Evolutionary conservation across 2,797 vertebrate genomes (phyloP).

Genomic region (Nasua narica): DNA sequence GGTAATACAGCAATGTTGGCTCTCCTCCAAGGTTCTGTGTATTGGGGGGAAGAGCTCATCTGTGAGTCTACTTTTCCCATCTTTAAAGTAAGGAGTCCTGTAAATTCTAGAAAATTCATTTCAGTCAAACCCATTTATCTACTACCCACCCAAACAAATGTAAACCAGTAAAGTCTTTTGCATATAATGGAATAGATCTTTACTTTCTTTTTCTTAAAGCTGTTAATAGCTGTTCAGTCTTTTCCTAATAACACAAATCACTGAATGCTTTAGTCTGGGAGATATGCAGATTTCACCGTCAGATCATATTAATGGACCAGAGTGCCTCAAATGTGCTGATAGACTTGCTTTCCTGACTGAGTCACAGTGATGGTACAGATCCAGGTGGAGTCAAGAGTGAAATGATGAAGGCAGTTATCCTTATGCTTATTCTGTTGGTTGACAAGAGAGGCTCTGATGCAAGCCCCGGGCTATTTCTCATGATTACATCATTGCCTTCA

Average conservation of each 20-base stretch:
- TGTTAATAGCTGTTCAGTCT: not conserved
- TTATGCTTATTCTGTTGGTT: not conserved
- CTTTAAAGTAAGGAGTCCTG: not conserved
- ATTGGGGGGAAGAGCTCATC: not conserved
- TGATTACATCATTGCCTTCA: not conserved
- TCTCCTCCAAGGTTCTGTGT: not conserved
- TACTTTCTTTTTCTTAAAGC: slow-evolving; percentile 18
- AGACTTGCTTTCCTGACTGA: not conserved
- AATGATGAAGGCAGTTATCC: not conserved
- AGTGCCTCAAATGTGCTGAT: not conserved
- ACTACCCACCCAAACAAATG: not conserved
- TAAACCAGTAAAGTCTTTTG: not conserved
- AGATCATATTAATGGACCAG: not conserved
- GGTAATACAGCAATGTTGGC: not conserved
- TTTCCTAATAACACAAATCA: slow-evolving; percentile 12
- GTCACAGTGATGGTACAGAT: not conserved
- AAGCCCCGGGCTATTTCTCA: not conserved
- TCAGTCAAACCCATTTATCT: not conserved
- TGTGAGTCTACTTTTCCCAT: not conserved
- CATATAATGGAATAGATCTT: not conserved
- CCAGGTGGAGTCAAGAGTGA: not conserved
- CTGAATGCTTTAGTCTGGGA: not conserved
- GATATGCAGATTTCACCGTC: not conserved
- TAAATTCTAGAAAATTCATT: slow-evolving; percentile 42
- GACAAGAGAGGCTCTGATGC: not conserved